These are phyloP conservation scores for Hipparchia sbordonii DNA, from an alignment of 2,888 invertebrate species.

Conservation along the genomic window DNA sequence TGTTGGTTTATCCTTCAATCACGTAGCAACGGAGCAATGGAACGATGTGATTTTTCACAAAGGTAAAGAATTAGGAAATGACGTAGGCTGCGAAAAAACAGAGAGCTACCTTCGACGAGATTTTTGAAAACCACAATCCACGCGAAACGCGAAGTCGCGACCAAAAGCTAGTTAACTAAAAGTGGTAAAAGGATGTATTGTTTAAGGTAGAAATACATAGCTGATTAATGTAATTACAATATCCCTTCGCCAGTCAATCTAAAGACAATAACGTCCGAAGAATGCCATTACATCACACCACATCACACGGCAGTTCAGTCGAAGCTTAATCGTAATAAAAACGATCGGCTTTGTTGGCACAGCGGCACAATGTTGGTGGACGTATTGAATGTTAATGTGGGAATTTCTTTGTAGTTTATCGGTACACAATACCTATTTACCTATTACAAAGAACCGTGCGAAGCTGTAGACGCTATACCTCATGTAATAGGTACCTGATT, in stretches of 20 bases:
- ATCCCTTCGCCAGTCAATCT: background rate
- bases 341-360: conserved; percentile 31
- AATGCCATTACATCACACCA: conserved; percentile 17
- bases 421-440: background rate
- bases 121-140: no score
- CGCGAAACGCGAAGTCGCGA: no score
- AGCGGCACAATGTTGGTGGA: conserved; percentile 27
- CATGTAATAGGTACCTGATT: no score
- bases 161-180: no score
- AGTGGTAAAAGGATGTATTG: background rate
- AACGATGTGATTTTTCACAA: no score
- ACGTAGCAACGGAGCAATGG: no score
- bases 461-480: background rate
- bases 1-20: no score
- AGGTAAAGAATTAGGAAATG: no score
- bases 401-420: conserved; percentile 24
- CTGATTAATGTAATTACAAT: background rate
- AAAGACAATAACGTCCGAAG: conserved; percentile 5
- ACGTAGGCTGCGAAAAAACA: no score
- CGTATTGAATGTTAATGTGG: conserved; percentile 36
- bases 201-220: background rate
- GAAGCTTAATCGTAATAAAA: conserved; percentile 26
- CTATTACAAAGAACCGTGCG: conserved; percentile 4
- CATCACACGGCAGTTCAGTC: conserved; percentile 12
- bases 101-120: no score